phyloP scores from a whole-genome alignment of 2,113 vertebrate species.

The Loxodonta africana region DNA sequence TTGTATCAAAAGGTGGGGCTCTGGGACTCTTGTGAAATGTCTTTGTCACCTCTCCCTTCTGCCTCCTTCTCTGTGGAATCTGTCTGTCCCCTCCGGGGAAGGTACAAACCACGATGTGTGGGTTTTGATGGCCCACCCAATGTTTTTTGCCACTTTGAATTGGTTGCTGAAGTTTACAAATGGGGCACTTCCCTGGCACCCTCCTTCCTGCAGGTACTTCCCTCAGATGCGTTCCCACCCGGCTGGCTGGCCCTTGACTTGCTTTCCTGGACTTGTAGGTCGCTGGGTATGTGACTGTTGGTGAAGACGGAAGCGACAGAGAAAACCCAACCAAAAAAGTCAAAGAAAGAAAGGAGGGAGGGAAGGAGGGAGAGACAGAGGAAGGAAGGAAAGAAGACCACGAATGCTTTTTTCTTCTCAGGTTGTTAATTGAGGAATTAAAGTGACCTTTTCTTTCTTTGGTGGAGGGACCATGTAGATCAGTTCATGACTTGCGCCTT shows the following conservation, averaged over 20 bases:
- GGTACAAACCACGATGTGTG: neutral
- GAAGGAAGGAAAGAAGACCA: neutral
- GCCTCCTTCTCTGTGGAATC: neutral
- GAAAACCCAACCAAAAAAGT: neutral
- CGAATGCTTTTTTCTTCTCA: neutral
- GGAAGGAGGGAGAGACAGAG: neutral
- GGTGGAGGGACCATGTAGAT: accelerated
- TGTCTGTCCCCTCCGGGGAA: too few species aligned
- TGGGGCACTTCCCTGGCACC: neutral
- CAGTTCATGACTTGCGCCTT: accelerated
- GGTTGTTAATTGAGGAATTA: neutral
- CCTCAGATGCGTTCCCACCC: too few species aligned
- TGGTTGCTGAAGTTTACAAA: too few species aligned
- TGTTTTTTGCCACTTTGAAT: neutral
- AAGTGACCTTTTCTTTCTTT: too few species aligned
- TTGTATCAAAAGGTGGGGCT: neutral
- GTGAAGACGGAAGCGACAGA: neutral
- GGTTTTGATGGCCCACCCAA: neutral
- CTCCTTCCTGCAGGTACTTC: neutral
- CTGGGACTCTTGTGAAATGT: neutral
- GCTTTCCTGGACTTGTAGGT: neutral
- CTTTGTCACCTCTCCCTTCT: neutral
- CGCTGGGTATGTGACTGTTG: neutral
- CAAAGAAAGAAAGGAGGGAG: neutral
- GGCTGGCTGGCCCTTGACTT: neutral